phyloP scores from a whole-genome alignment of 1,140 invertebrate species.

The Calephelis nemesis region DNA sequence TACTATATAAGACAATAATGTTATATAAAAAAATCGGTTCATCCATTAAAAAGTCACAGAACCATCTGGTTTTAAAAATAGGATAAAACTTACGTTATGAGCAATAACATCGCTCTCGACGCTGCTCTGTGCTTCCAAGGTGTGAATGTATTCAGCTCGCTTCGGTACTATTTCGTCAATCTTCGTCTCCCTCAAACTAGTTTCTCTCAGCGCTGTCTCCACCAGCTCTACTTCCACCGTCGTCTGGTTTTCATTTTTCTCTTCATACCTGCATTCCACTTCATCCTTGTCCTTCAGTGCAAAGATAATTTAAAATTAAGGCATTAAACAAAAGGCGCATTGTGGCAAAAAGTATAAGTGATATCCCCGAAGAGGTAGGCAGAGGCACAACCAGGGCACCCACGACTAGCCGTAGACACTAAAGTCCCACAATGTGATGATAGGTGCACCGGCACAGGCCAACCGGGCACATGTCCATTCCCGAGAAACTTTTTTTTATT shows the following conservation, averaged over 20 bases:
- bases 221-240: slow-evolving; percentile 61
- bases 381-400: too few species aligned
- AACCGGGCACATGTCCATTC: too few species aligned
- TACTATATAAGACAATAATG: too few species aligned
- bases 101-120: slow-evolving; percentile 75
- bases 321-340: too few species aligned
- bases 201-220: slow-evolving; percentile 53
- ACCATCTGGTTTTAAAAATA: not conserved
- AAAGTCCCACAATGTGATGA: too few species aligned
- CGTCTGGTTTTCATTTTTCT: slow-evolving; percentile 66
- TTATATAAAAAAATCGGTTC: too few species aligned
- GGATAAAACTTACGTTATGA: slow-evolving; percentile 63
- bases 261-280: slow-evolving; percentile 72
- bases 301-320: not conserved
- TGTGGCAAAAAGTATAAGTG: too few species aligned
- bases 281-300: slow-evolving; percentile 65
- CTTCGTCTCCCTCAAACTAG: slow-evolving; percentile 29
- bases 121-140: slow-evolving; percentile 73
- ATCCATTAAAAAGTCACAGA: too few species aligned
- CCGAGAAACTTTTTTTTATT: too few species aligned
- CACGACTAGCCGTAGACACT: too few species aligned
- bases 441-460: too few species aligned
- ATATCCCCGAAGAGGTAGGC: too few species aligned
- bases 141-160: slow-evolving; percentile 67
- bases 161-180: slow-evolving; percentile 68